These are phyloP conservation scores for Physeter macrocephalus DNA, from an alignment of 2,113 vertebrate genomes.

Conservation along the genomic window DNA sequence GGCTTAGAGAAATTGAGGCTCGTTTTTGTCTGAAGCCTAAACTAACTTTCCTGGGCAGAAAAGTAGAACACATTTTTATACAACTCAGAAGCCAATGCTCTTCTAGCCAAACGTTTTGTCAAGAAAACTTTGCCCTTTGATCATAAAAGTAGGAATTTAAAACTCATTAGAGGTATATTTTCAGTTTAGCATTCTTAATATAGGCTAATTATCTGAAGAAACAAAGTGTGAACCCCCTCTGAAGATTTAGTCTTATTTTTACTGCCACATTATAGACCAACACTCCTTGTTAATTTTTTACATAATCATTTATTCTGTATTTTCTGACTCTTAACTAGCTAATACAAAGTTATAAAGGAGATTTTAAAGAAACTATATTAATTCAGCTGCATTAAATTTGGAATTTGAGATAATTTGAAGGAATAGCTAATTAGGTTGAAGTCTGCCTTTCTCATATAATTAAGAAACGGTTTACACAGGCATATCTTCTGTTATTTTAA, in stretches of 20 bases:
- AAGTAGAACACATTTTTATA: not conserved
- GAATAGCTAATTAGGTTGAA: not conserved
- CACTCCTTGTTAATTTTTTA: not conserved
- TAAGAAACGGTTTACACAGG: not conserved
- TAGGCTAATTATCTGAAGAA: not conserved
- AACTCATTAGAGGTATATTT: not conserved
- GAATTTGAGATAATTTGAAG: conserved; percentile 14
- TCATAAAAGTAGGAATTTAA: conserved; percentile 30
- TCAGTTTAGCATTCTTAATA: not conserved
- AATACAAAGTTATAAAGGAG: not conserved
- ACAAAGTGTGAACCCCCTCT: not conserved
- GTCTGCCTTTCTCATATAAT: not conserved
- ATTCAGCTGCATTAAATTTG: conserved; percentile 17
- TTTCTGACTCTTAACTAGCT: not conserved
- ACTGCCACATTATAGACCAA: not conserved
- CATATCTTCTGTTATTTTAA: not conserved
- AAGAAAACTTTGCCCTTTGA: not conserved
- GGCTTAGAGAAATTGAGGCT: not conserved
- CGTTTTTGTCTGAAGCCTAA: not conserved
- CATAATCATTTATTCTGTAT: not conserved
- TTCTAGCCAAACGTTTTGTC: not conserved
- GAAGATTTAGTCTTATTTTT: conserved; percentile 19
- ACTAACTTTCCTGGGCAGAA: not conserved
- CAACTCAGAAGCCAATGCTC: not conserved
- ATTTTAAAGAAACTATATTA: conserved; percentile 16